These are phyloP conservation scores for Eurytoma adleriae DNA, from an alignment of 2,888 invertebrate genomes.

Conservation along the genomic window DNA sequence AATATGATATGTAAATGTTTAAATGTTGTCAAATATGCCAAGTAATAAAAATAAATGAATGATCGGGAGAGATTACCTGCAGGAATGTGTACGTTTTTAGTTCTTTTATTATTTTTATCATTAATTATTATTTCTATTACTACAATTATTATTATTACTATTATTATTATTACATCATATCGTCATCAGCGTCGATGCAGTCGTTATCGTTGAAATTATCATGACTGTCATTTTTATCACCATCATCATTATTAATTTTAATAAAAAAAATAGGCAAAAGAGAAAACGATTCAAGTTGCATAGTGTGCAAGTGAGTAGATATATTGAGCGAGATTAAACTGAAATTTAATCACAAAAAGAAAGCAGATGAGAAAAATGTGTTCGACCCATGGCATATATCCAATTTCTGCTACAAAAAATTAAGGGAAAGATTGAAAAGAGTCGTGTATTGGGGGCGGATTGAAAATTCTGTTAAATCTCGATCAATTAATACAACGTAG, in stretches of 20 bases:
- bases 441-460: slow-evolving; percentile 71
- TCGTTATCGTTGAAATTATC: too few species aligned
- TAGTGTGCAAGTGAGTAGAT: slow-evolving; percentile 39
- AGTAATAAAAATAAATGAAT: slow-evolving; percentile 6
- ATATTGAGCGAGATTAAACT: slow-evolving; percentile 42
- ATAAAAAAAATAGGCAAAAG: slow-evolving; percentile 1
- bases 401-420: slow-evolving; percentile 46
- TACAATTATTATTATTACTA: slow-evolving; percentile 7
- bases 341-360: not conserved
- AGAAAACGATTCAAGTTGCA: slow-evolving; percentile 16
- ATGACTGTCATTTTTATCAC: too few species aligned
- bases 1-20: slow-evolving; percentile 74
- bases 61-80: slow-evolving; percentile 44
- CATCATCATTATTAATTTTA: slow-evolving; percentile 10
- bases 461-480: too few species aligned
- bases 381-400: slow-evolving; percentile 50
- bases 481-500: too few species aligned
- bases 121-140: slow-evolving; percentile 14
- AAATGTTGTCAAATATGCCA: slow-evolving; percentile 55
- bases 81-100: slow-evolving; percentile 42
- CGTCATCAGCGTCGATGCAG: too few species aligned
- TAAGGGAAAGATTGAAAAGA: slow-evolving; percentile 59
- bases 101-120: slow-evolving; percentile 43
- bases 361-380: slow-evolving; percentile 41
- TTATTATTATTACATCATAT: not conserved